Percentiles rank a stretch among this genome's conserved stretches.
Conservation (phyloP, 2,888 invertebrate species). For the Leptothorax acervorum region DNA sequence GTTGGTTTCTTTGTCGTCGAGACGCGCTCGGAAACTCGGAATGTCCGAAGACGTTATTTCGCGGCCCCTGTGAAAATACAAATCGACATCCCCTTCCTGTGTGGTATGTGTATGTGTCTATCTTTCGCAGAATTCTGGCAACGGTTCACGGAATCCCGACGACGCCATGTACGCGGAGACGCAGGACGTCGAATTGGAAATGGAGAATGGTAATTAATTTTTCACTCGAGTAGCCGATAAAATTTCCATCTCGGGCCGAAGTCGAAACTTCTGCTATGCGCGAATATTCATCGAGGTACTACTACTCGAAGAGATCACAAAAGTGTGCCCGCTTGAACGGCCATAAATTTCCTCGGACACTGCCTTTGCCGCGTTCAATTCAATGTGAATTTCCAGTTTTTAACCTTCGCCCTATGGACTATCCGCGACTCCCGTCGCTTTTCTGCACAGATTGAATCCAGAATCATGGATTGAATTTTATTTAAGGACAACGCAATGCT, state of each 20-base stretch:
- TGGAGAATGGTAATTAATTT: slow-evolving; percentile 30
- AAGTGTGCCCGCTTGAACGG: background rate
- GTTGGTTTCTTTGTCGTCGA: background rate
- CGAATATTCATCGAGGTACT: background rate
- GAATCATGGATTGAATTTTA: background rate
- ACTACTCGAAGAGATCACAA: background rate
- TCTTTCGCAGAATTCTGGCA: background rate
- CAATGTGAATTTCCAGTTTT: background rate
- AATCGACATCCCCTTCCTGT: background rate
- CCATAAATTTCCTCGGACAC: background rate
- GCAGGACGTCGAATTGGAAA: background rate
- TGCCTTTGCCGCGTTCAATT: background rate
- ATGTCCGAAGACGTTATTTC: background rate
- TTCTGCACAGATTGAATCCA: background rate
- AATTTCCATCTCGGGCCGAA: background rate
- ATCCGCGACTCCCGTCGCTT: background rate
- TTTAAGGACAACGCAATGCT: background rate
- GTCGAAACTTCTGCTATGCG: background rate
- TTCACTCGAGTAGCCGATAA: background rate
- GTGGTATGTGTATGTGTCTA: no score
- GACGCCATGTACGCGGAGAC: slow-evolving; percentile 8
- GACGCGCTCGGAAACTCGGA: no score
- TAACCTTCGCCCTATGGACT: background rate
- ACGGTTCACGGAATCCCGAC: background rate
- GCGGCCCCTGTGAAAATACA: background rate